Evolutionary conservation across 2,113 vertebrate genomes (phyloP).

Genomic region (Holacanthus passer): DNA sequence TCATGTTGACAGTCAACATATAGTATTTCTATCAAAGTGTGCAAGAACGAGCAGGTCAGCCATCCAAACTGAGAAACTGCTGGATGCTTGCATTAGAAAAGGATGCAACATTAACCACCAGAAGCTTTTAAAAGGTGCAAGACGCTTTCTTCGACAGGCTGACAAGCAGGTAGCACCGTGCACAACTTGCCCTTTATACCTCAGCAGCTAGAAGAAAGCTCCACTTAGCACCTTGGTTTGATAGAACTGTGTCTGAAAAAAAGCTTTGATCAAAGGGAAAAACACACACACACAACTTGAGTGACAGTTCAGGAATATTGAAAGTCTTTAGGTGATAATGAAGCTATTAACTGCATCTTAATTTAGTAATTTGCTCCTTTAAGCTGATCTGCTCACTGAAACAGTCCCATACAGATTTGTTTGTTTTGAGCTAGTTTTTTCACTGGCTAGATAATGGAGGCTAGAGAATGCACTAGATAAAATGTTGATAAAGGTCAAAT

Average conservation of each 20-base stretch:
- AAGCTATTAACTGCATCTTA: background rate
- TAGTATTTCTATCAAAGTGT: too few relatives aligned
- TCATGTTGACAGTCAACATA: background rate
- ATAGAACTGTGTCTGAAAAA: background rate
- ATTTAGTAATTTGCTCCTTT: slow-evolving; percentile 5
- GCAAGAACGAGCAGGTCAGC: too few relatives aligned
- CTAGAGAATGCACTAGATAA: background rate
- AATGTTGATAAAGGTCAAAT: slow-evolving; percentile 18
- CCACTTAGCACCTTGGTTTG: background rate
- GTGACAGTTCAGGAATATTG: background rate
- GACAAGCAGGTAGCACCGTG: background rate
- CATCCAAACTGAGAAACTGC: too few relatives aligned
- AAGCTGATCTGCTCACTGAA: background rate
- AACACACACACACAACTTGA: background rate
- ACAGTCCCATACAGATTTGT: too few relatives aligned
- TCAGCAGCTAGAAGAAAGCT: slow-evolving; percentile 9
- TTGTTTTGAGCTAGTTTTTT: background rate
- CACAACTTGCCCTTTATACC: slow-evolving; percentile 8
- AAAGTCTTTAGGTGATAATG: background rate
- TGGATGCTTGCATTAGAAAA: slow-evolving; percentile 3
- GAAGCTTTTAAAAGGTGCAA: background rate
- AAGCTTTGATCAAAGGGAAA: background rate
- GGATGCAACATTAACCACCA: background rate
- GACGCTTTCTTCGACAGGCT: background rate
- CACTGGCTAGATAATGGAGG: background rate